These are phyloP conservation scores for Pseudorhombus dupliciocellatus DNA, from an alignment of 2,113 vertebrate genomes.

Conservation along the genomic window DNA sequence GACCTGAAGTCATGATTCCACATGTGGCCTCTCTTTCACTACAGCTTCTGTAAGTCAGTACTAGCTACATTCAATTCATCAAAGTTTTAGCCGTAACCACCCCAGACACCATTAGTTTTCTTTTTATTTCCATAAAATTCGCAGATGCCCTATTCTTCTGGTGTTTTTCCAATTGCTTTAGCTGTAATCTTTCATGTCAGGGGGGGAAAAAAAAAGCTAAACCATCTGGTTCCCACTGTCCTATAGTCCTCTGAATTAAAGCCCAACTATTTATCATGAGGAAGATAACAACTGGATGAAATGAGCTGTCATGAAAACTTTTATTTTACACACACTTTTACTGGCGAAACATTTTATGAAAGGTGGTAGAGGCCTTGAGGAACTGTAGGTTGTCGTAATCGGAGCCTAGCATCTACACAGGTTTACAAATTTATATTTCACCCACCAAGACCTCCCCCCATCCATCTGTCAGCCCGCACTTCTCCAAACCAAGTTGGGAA, in stretches of 20 bases:
- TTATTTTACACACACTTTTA: too few relatives aligned
- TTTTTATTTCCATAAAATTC: neutral
- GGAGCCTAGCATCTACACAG: slow-evolving; percentile 61
- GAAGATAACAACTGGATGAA: too few relatives aligned
- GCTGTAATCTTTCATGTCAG: neutral
- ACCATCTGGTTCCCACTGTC: neutral
- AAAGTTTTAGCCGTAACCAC: too few relatives aligned
- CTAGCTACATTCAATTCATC: neutral
- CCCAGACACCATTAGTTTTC: too few relatives aligned
- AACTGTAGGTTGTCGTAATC: slow-evolving; percentile 32
- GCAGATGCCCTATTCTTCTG: neutral
- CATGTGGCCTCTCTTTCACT: neutral
- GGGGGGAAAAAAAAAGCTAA: too few relatives aligned
- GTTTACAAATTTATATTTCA: slow-evolving; percentile 73
- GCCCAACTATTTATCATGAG: too few relatives aligned
- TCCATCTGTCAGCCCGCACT: slow-evolving; percentile 73
- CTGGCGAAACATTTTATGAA: neutral
- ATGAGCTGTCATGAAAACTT: too few relatives aligned
- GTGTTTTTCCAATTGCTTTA: neutral
- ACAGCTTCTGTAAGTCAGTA: neutral
- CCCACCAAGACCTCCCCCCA: slow-evolving; percentile 72
- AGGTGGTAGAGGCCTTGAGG: neutral
- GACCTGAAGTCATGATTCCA: neutral
- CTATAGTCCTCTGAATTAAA: neutral
- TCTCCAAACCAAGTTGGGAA: slow-evolving; percentile 64